phyloP scores from a whole-genome alignment of 2,888 invertebrate genomes.

The Apomyelois bistriatella region DNA sequence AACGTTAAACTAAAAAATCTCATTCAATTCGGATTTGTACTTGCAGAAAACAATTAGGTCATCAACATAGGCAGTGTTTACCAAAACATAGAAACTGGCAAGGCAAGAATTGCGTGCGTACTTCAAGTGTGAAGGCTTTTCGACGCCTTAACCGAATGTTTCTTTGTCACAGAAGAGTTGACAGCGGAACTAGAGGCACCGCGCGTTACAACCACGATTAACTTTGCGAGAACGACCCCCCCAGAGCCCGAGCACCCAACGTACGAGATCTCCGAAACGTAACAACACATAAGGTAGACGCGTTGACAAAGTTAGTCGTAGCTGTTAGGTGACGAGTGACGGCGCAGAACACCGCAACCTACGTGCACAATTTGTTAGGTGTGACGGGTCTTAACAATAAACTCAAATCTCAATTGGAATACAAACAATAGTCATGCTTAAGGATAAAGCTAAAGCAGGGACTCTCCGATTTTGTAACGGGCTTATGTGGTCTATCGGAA shows the following conservation, averaged over 20 bases:
- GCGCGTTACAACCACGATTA: conserved; percentile 47
- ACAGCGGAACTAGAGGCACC: conserved; percentile 59
- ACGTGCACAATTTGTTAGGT: conserved; percentile 60
- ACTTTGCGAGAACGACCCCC: conserved; percentile 54
- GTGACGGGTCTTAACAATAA: conserved; percentile 41
- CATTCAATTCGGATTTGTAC: conserved; percentile 79
- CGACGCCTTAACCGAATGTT: conserved; percentile 49
- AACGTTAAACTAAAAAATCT: conserved; percentile 76
- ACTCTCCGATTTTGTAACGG: conserved; percentile 30
- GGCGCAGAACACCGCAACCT: conserved; percentile 37
- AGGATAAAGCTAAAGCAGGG: conserved; percentile 61
- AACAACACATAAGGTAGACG: conserved; percentile 17
- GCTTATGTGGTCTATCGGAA: conserved; percentile 28
- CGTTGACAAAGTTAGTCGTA: conserved; percentile 66
- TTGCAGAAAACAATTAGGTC: conserved; percentile 71
- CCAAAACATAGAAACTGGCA: conserved; percentile 78
- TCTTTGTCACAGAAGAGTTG: conserved; percentile 73
- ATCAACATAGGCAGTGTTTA: conserved; percentile 69
- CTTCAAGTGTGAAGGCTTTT: conserved; percentile 48
- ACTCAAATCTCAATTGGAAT: conserved; percentile 52
- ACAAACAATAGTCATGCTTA: conserved; percentile 68
- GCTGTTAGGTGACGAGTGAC: conserved; percentile 54
- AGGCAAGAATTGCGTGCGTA: conserved; percentile 76
- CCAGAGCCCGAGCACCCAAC: conserved; percentile 25
- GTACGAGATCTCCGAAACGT: conserved; percentile 11